A percentile compares a stretch with the other conserved stretches of the same genome.
Evolutionary conservation across 2,797 vertebrate genomes (phyloP).

Genomic region (Peromyscus attwateri): DNA sequence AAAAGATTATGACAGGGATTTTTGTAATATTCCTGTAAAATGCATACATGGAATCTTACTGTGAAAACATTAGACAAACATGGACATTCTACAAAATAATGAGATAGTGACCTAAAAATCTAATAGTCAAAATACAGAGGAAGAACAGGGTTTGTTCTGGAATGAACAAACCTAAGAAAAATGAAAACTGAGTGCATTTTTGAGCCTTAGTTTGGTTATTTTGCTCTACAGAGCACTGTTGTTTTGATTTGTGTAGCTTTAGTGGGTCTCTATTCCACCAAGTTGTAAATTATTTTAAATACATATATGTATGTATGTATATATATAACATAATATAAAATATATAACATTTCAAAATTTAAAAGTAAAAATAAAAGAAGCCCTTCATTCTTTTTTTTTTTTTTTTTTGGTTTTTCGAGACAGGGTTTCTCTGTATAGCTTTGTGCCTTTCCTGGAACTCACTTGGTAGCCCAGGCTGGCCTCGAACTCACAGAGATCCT

Average conservation of each 20-base stretch:
- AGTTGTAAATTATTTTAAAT: slow-evolving; percentile 32
- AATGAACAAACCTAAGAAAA: not conserved
- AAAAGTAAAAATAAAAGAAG: not conserved
- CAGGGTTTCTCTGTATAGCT: no score
- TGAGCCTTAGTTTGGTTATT: not conserved
- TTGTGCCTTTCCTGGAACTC: no score
- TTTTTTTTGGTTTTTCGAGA: no score
- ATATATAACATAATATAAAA: not conserved
- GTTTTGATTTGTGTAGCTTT: not conserved
- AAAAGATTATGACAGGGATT: not conserved
- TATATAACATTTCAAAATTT: not conserved
- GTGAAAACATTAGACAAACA: not conserved
- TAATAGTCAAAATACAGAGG: not conserved
- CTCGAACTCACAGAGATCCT: no score
- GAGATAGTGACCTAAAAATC: not conserved
- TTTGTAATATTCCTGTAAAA: slow-evolving; percentile 17
- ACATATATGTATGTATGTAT: no score
- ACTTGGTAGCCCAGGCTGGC: no score
- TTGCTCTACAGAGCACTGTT: not conserved
- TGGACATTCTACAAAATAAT: not conserved
- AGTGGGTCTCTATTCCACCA: not conserved
- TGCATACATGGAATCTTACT: not conserved
- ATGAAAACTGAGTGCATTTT: not conserved
- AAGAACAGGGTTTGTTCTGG: not conserved
- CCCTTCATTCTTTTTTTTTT: not conserved